Evolutionary conservation across 2,797 vertebrate genomes (phyloP).

Genomic region (Leucoraja ocellata): DNA sequence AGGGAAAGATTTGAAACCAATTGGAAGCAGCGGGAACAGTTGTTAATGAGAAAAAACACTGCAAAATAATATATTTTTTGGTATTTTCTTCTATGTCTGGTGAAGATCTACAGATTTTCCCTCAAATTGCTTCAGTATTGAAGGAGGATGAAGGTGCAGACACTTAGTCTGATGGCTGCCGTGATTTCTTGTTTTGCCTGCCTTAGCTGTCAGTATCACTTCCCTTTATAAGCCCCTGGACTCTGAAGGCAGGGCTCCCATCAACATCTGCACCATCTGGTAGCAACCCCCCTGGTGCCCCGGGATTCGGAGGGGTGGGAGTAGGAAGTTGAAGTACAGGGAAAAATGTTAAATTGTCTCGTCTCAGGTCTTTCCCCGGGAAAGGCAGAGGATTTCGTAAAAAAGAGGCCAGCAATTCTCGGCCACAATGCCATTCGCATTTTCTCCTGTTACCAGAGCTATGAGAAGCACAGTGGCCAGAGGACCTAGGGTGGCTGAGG

Average conservation of each 20-base stretch:
- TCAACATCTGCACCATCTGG: conserved; percentile 3
- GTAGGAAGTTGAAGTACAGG: not conserved
- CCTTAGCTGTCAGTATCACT: not conserved
- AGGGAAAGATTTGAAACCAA: not conserved
- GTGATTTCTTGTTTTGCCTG: not conserved
- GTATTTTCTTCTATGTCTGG: not conserved
- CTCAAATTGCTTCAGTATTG: not conserved
- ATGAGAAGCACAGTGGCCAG: too few relatives aligned
- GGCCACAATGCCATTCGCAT: not conserved
- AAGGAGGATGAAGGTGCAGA: not conserved
- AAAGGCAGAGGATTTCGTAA: not conserved
- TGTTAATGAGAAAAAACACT: not conserved
- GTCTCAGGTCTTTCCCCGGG: not conserved
- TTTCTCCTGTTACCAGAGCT: not conserved
- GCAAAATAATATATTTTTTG: too few relatives aligned
- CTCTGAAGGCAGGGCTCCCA: not conserved
- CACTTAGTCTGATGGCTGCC: not conserved
- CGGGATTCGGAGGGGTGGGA: not conserved
- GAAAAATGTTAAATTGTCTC: not conserved
- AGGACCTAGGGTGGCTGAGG: too few relatives aligned
- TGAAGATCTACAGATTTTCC: not conserved
- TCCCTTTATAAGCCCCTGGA: not conserved
- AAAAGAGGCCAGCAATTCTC: not conserved
- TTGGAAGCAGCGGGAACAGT: not conserved
- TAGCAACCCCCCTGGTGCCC: not conserved